These are phyloP conservation scores for Drosophila orena DNA, from an alignment of 1,140 invertebrate genomes.

Conservation along the genomic window DNA sequence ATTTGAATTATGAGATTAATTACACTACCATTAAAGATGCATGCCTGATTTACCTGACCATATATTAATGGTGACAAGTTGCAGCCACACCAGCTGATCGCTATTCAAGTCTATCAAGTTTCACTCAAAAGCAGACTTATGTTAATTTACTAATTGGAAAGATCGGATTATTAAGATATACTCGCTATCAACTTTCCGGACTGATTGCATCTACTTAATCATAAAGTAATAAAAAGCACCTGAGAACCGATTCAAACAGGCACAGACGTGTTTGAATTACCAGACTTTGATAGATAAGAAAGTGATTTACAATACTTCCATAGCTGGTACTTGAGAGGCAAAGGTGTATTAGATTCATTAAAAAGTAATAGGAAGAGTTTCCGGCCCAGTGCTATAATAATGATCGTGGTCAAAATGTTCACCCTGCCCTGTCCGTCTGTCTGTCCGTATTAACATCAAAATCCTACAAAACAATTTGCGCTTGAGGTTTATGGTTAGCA, in stretches of 20 bases:
- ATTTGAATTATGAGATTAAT: constrained; percentile 15
- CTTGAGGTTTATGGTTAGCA: too few species aligned
- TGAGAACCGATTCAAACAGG: constrained; percentile 7
- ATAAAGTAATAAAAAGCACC: constrained; percentile 7
- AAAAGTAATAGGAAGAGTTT: too few species aligned
- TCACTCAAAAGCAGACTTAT: not conserved
- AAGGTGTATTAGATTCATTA: too few species aligned
- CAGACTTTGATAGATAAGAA: constrained; percentile 21
- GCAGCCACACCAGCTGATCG: constrained; percentile 1
- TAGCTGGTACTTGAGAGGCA: too few species aligned
- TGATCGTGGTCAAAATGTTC: too few species aligned
- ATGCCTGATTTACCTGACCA: not conserved
- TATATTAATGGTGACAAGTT: constrained; percentile 14
- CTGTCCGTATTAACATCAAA: too few species aligned
- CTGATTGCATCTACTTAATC: constrained; percentile 16
- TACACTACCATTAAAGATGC: constrained; percentile 20
- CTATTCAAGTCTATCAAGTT: constrained; percentile 15
- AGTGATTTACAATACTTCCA: constrained; percentile 5
- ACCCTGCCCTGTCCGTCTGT: too few species aligned
- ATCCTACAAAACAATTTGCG: too few species aligned
- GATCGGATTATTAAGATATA: constrained; percentile 18
- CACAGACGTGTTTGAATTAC: not conserved
- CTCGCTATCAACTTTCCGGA: constrained; percentile 11
- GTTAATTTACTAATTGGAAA: constrained; percentile 13
- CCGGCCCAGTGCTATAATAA: too few species aligned